Base-by-base conservation (phyloP, 2,113 vertebrate species). In the Emberiza fucata region DNA sequence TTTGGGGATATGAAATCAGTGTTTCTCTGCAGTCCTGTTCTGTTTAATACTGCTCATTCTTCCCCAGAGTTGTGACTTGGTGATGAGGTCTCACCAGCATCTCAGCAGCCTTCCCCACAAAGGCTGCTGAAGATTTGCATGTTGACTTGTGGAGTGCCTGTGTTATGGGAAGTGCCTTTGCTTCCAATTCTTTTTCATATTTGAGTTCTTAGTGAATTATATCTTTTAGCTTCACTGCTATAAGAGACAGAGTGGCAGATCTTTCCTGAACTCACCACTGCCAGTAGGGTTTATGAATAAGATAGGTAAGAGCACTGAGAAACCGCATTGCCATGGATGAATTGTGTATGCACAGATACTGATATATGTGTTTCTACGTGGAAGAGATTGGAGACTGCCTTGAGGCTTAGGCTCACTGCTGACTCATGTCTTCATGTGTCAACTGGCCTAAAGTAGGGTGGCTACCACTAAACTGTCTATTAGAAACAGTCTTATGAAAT, bases 71-170 rank as follows among this genome's bases (percentile, higher is more conserved):
- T 68, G n/a, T 0, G 2, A 50, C 9, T 28, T 37, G 1, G 2
- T 35, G 22, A 8, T 29, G 14, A 39, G n/a, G 16, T 90, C 37
- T 70, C 42, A 61, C 7, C n/a, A 75, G 37, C 11, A 29, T 44
- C 21, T 53, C 31, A 42, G 39, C 27, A 69, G 14, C 50, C 33
- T 73, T 78, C 8, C 29, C 6, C 19, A 15, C 12, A 63, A 23
- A 54, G 8, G 27, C 6, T 79, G 23, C 8, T 60, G 25, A 50
- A 44, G 48, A 42, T 80, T 76, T 59, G 35, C 0, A 2, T 60
- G 76, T 80, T 65, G 37, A 19, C 12, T 72, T 31, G 6, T n/a
- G 0, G 0, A 5, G 0, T 29, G 12, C 15, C 40, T 39, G 9
- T 80, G 27, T 37, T 64, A 48, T 29, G 9, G 5, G 8, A 11